Conservation (phyloP, 2,888 invertebrate species). For the Neoaliturus tenellus region DNA sequence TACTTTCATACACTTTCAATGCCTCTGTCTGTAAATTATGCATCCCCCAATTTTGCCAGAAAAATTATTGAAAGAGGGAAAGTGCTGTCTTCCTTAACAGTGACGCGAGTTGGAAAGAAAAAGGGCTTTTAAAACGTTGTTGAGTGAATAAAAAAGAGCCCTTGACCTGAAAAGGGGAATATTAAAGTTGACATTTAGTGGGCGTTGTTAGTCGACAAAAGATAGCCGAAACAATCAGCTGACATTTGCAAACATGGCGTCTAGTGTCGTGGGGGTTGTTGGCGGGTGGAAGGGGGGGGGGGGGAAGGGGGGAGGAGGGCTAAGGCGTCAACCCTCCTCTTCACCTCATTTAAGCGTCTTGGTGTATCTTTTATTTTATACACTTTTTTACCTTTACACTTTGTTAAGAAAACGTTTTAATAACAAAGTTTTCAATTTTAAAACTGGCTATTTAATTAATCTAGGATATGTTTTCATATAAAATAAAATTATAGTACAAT, state of each 20-base stretch:
- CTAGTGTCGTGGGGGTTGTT: not conserved
- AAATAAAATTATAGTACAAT: too few species aligned
- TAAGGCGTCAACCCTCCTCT: not conserved
- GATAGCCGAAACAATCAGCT: conserved; percentile 32
- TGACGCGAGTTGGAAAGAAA: not conserved
- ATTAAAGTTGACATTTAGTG: conserved; percentile 17
- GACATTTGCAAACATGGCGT: conserved; percentile 42
- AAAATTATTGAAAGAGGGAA: not conserved
- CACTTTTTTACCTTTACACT: too few species aligned
- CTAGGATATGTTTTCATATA: too few species aligned
- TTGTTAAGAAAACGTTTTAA: too few species aligned
- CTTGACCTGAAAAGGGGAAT: conserved; percentile 40
- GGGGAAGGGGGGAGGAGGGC: not conserved
- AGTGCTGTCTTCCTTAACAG: not conserved
- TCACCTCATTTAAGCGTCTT: too few species aligned
- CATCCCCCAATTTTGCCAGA: too few species aligned
- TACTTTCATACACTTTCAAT: too few species aligned
- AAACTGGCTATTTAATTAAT: too few species aligned
- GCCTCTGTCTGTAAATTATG: too few species aligned
- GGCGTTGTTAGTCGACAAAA: conserved; percentile 10
- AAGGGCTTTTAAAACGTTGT: not conserved
- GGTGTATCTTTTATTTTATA: too few species aligned
- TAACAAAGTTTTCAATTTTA: too few species aligned
- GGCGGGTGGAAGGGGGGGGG: not conserved
- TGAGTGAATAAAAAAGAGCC: conserved; percentile 41